Conservation (phyloP, 2,113 vertebrate genomes). For the Ceyx cyanopectus region DNA sequence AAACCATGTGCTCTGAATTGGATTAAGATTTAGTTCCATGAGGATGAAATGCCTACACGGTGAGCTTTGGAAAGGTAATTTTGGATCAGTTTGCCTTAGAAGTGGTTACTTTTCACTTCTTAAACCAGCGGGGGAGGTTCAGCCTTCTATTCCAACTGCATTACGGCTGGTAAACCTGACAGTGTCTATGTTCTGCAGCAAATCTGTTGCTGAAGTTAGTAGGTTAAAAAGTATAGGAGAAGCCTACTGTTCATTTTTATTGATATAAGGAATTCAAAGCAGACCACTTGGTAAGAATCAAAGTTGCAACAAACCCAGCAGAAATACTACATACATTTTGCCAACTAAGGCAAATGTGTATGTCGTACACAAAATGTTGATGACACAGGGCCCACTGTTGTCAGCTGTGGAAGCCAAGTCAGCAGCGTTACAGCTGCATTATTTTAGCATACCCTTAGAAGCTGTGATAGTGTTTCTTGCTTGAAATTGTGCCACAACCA, state of each 20-base stretch:
- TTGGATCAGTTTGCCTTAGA: neutral
- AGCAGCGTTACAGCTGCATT: neutral
- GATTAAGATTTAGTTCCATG: constrained; percentile 2
- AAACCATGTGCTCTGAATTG: neutral
- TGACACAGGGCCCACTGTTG: neutral
- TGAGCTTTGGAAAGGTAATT: constrained; percentile 36
- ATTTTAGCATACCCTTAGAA: neutral
- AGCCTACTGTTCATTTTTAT: neutral
- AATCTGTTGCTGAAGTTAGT: neutral
- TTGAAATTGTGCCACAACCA: neutral
- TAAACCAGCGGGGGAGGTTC: neutral
- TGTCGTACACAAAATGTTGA: neutral
- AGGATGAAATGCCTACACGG: neutral
- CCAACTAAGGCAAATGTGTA: neutral
- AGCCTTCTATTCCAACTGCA: neutral
- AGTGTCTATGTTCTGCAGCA: neutral
- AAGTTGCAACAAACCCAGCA: neutral
- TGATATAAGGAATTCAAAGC: neutral
- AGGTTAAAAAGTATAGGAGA: neutral
- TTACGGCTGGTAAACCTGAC: neutral
- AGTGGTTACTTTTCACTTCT: neutral
- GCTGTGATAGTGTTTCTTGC: neutral
- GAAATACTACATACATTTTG: neutral
- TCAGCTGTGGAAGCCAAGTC: neutral
- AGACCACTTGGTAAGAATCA: neutral